Percentiles rank a stretch among this genome's conserved stretches.
Conservation (phyloP, 2,113 vertebrate genomes). For the Calyptommatus sinebrachiatus region DNA sequence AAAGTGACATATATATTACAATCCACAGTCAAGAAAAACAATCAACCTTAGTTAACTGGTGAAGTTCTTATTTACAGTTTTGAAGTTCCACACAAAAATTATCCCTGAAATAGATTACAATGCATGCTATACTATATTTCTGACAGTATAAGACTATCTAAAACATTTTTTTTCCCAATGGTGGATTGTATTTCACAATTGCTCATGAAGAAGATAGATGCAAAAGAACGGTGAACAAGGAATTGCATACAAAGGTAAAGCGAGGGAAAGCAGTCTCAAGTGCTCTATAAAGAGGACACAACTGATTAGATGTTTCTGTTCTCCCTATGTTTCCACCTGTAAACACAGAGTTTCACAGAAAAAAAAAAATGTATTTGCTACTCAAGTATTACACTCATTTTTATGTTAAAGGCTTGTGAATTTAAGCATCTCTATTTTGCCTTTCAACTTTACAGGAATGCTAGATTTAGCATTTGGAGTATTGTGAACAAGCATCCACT, state of each 20-base stretch:
- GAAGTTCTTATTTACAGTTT: no score
- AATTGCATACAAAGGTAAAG: constrained; percentile 29
- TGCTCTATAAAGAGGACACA: constrained; percentile 8
- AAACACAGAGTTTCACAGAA: background rate
- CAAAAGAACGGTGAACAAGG: constrained; percentile 42
- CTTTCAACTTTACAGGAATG: constrained; percentile 36
- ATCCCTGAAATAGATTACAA: no score
- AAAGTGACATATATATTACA: background rate
- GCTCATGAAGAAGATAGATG: constrained; percentile 32
- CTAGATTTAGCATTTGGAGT: constrained; percentile 23
- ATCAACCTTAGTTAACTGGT: background rate
- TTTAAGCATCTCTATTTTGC: constrained; percentile 25
- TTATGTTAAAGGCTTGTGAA: background rate
- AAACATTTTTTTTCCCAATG: constrained; percentile 5
- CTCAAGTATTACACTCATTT: constrained; percentile 18
- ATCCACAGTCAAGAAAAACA: background rate
- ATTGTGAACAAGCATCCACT: constrained; percentile 14
- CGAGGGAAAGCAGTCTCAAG: constrained; percentile 33
- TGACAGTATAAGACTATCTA: constrained; percentile 8
- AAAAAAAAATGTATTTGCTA: constrained; percentile 21
- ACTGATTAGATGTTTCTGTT: background rate
- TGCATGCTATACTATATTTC: no score
- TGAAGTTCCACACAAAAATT: no score
- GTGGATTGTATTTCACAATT: constrained; percentile 33
- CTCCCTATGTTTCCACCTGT: background rate